Conservation (phyloP, 2,888 invertebrate species). For the Papilio elwesi region DNA sequence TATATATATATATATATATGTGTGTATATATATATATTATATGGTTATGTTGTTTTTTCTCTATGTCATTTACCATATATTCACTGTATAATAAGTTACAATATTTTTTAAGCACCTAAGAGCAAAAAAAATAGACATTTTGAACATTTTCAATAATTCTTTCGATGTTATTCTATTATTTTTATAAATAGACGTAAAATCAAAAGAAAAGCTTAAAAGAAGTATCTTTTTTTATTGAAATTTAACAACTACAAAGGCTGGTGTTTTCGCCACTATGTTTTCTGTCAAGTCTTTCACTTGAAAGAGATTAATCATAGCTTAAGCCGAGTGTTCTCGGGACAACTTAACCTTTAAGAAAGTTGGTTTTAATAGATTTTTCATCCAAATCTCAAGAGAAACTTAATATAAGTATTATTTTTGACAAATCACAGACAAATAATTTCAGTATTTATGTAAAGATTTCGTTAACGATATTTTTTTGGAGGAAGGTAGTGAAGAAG, state of each 20-base stretch:
- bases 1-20: too few relatives aligned
- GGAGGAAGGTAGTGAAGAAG: too few relatives aligned
- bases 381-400: not conserved
- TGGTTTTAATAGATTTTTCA: not conserved
- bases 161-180: not conserved
- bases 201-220: not conserved
- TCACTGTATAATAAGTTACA: too few relatives aligned
- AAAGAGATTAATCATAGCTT: constrained; percentile 14
- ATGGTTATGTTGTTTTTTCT: too few relatives aligned
- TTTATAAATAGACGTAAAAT: not conserved
- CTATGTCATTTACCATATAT: too few relatives aligned
- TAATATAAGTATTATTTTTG: not conserved
- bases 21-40: too few relatives aligned
- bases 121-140: too few relatives aligned
- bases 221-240: not conserved
- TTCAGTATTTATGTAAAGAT: not conserved
- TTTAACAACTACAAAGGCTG: not conserved
- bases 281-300: not conserved
- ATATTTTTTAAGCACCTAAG: too few relatives aligned
- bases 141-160: too few relatives aligned
- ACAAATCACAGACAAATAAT: not conserved
- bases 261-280: constrained; percentile 1
- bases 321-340: not conserved
- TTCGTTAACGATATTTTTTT: not conserved
- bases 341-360: constrained; percentile 1